Evolutionary conservation across 1,140 invertebrate species (phyloP).

Genomic region (Bombus polaris): DNA sequence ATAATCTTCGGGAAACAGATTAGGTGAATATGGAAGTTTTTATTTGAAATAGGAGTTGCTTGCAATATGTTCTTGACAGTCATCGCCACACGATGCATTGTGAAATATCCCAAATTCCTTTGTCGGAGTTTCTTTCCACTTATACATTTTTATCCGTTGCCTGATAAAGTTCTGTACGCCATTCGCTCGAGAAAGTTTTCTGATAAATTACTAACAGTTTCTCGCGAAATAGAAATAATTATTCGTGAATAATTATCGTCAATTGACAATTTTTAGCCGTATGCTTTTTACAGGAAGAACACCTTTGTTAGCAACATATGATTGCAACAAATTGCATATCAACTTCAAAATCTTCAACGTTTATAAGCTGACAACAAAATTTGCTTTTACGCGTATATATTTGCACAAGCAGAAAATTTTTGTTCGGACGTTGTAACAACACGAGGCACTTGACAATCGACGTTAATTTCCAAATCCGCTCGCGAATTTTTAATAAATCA

Average conservation of each 20-base stretch:
- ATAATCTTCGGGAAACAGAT: conserved; percentile 19
- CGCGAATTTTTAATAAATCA: background rate
- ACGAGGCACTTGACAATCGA: background rate
- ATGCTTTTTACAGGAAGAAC: too few relatives aligned
- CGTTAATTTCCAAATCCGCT: background rate
- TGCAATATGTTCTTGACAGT: background rate
- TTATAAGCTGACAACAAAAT: too few relatives aligned
- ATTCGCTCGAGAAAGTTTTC: background rate
- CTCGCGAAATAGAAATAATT: background rate
- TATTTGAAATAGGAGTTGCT: background rate
- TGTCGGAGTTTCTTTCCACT: background rate
- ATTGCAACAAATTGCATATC: too few relatives aligned
- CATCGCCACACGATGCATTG: background rate
- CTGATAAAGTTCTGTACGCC: background rate
- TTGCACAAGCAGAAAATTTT: too few relatives aligned
- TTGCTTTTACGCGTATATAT: too few relatives aligned
- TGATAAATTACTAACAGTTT: background rate
- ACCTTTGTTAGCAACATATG: fast-evolving
- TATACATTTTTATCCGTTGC: background rate
- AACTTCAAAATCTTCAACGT: too few relatives aligned
- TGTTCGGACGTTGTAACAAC: too few relatives aligned
- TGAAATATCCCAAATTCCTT: background rate
- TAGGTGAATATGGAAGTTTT: conserved; percentile 27
- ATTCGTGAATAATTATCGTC: background rate
- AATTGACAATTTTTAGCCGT: too few relatives aligned